These are phyloP conservation scores for Heliothis subflexa DNA, from an alignment of 1,140 invertebrate genomes.

Conservation along the genomic window DNA sequence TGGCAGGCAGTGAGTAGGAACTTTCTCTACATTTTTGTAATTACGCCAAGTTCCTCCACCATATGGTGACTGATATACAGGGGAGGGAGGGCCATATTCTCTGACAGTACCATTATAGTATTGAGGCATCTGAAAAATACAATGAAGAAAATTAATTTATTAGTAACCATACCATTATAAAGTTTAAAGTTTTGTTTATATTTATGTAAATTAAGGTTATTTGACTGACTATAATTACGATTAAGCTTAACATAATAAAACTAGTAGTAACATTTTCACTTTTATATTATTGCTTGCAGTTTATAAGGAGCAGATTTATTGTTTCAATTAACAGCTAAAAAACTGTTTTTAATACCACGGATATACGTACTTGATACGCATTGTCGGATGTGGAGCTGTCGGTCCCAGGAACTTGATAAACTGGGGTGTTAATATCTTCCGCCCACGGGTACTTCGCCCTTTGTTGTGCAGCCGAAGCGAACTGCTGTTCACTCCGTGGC, in stretches of 20 bases:
- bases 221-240: neutral
- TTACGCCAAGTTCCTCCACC: slow-evolving; percentile 69
- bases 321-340: too few relatives aligned
- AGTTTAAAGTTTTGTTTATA: neutral
- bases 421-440: slow-evolving; percentile 74
- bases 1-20: slow-evolving; percentile 53
- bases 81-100: slow-evolving; percentile 76
- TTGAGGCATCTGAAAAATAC: slow-evolving; percentile 74
- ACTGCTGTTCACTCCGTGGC: slow-evolving; percentile 80
- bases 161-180: too few relatives aligned
- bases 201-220: too few relatives aligned
- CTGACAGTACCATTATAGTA: slow-evolving; percentile 73
- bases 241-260: neutral
- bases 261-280: too few relatives aligned
- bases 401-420: slow-evolving; percentile 78
- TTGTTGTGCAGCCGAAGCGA: slow-evolving; percentile 77
- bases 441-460: slow-evolving; percentile 83
- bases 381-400: slow-evolving; percentile 83
- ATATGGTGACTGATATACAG: slow-evolving; percentile 82
- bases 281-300: too few relatives aligned
- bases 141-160: neutral
- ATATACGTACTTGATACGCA: slow-evolving; percentile 74
- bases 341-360: neutral
- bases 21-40: slow-evolving; percentile 71
- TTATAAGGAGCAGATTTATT: too few relatives aligned